Evolutionary conservation across 2,797 vertebrate species (phyloP).

Genomic region (Eospalax fontanierii): DNA sequence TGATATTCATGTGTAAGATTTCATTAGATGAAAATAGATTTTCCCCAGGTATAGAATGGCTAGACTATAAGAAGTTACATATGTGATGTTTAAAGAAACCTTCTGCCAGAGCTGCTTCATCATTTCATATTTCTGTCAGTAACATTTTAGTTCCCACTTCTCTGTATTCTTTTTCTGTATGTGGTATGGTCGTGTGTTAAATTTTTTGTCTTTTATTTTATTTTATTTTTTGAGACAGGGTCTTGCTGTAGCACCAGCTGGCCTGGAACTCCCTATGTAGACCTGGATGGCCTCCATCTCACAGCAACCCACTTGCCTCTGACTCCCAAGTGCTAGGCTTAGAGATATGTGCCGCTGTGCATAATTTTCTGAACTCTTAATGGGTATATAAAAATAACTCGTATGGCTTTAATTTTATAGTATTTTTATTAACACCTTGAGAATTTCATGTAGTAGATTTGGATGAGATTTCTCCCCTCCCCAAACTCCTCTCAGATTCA

Average conservation of each 20-base stretch:
- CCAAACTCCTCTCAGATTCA: too few relatives aligned
- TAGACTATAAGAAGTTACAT: not conserved
- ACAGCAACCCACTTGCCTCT: too few relatives aligned
- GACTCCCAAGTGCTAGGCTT: too few relatives aligned
- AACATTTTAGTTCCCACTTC: not conserved
- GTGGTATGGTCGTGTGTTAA: not conserved
- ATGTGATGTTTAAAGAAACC: conserved; percentile 31
- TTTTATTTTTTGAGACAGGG: too few relatives aligned
- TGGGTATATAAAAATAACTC: not conserved
- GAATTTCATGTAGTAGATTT: too few relatives aligned
- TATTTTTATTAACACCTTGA: not conserved
- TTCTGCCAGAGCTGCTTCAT: not conserved
- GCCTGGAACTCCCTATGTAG: too few relatives aligned
- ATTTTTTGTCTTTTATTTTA: not conserved
- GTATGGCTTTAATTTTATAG: not conserved
- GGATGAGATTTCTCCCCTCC: too few relatives aligned
- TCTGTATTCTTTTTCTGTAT: not conserved
- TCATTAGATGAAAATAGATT: too few relatives aligned
- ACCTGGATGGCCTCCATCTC: too few relatives aligned
- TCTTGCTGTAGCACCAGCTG: too few relatives aligned
- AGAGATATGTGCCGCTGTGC: too few relatives aligned
- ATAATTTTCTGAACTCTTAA: not conserved
- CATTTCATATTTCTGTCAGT: not conserved
- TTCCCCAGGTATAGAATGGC: not conserved
- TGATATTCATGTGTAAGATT: not conserved